A percentile compares a stretch with the other conserved stretches of the same genome.
phyloP scores from a whole-genome alignment of 2,888 invertebrate genomes.

The Lycaena phlaeas region DNA sequence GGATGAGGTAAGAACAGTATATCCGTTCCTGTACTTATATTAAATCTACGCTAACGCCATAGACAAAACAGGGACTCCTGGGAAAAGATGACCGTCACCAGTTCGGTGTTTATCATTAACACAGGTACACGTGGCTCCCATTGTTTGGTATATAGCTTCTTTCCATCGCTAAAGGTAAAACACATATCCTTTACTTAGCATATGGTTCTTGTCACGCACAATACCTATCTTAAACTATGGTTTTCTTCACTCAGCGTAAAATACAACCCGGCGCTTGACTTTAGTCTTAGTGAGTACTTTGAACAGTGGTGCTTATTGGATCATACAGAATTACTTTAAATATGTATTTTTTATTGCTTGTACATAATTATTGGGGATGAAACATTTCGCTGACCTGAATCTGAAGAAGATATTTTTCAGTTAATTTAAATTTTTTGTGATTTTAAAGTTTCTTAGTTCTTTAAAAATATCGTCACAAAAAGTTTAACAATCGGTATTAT shows the following conservation, averaged over 20 bases:
- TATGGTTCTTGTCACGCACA: not conserved
- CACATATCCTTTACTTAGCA: not conserved
- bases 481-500: too few relatives aligned
- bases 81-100: not conserved
- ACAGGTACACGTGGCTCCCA: not conserved
- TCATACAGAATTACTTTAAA: too few relatives aligned
- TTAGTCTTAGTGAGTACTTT: not conserved
- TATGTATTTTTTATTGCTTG: too few relatives aligned
- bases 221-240: not conserved
- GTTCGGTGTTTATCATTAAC: not conserved
- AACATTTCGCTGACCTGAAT: too few relatives aligned
- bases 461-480: too few relatives aligned
- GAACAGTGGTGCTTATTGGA: not conserved
- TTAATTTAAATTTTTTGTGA: too few relatives aligned
- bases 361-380: too few relatives aligned
- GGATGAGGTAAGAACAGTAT: conserved; percentile 5
- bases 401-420: too few relatives aligned
- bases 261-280: not conserved
- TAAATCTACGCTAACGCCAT: conserved; percentile 6
- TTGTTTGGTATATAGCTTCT: not conserved
- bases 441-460: too few relatives aligned
- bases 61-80: conserved; percentile 2
- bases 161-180: not conserved
- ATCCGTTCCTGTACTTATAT: not conserved
- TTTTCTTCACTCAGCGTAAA: not conserved